Evolutionary conservation across 2,888 invertebrate genomes (phyloP).

Genomic region (Drosophila borealis): DNA sequence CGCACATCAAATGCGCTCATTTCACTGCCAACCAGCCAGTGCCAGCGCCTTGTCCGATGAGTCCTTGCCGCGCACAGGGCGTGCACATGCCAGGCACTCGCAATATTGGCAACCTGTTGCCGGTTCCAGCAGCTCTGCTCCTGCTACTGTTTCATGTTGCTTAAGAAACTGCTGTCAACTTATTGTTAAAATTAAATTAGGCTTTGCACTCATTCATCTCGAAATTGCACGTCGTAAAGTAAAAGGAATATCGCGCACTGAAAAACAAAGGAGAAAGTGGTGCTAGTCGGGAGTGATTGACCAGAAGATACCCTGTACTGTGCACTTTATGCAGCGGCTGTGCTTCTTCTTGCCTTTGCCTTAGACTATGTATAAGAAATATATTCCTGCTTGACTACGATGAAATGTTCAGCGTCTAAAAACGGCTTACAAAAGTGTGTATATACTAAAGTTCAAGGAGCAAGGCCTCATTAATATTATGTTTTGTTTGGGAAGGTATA

Average conservation of each 20-base stretch:
- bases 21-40: slow-evolving; percentile 28
- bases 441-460: too few relatives aligned
- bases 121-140: not conserved
- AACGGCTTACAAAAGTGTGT: too few relatives aligned
- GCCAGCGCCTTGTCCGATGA: slow-evolving; percentile 1
- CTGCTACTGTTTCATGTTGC: not conserved
- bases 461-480: too few relatives aligned
- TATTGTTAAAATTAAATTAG: slow-evolving; percentile 3
- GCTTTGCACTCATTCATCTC: slow-evolving; percentile 24
- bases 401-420: too few relatives aligned
- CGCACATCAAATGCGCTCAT: slow-evolving; percentile 71
- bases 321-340: not conserved
- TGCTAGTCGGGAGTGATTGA: not conserved
- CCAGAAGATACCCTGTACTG: not conserved
- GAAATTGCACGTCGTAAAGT: slow-evolving; percentile 2
- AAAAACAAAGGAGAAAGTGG: not conserved
- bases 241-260: slow-evolving; percentile 1
- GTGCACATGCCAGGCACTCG: slow-evolving; percentile 2
- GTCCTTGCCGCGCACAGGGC: slow-evolving; percentile 10
- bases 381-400: too few relatives aligned
- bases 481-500: too few relatives aligned
- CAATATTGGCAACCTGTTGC: slow-evolving; percentile 30
- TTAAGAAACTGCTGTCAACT: slow-evolving; percentile 1
- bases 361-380: too few relatives aligned
- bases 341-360: not conserved